A percentile compares a stretch with the other conserved stretches of the same genome.
Conservation (phyloP, 2,113 vertebrate species). For the Triplophysa tibetana region DNA sequence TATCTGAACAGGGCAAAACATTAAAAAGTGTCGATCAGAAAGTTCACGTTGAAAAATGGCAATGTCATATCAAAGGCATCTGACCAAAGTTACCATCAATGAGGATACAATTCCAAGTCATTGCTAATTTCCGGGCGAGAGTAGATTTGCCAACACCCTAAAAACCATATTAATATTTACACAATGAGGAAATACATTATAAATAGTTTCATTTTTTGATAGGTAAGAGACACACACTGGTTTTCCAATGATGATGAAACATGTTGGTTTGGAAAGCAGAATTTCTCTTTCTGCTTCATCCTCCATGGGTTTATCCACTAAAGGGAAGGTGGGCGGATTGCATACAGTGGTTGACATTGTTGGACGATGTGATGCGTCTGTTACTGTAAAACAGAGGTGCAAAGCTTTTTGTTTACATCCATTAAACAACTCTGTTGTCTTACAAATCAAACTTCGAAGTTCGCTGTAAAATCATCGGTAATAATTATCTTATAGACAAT, state of each 20-base stretch:
- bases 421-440: too few species aligned
- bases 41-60: neutral
- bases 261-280: conserved; percentile 83
- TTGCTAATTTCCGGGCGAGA: conserved; percentile 80
- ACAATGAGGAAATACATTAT: neutral
- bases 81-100: conserved; percentile 81
- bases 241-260: conserved; percentile 87
- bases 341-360: conserved; percentile 17
- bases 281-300: conserved; percentile 81
- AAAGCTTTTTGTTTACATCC: neutral
- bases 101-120: conserved; percentile 83
- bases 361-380: neutral
- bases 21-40: neutral
- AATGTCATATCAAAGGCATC: neutral
- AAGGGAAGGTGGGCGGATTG: conserved; percentile 28
- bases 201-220: neutral
- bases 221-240: conserved; percentile 77
- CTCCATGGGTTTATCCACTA: conserved; percentile 82
- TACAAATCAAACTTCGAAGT: neutral
- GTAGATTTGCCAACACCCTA: conserved; percentile 91
- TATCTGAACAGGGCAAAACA: conserved; percentile 74
- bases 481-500: neutral
- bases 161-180: conserved; percentile 36
- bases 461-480: neutral
- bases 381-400: conserved; percentile 14